Evolutionary conservation across 1,140 invertebrate species (phyloP), one percentile per base, ranked within the genome.

Genomic region (Leptoteleia sp.): DNA sequence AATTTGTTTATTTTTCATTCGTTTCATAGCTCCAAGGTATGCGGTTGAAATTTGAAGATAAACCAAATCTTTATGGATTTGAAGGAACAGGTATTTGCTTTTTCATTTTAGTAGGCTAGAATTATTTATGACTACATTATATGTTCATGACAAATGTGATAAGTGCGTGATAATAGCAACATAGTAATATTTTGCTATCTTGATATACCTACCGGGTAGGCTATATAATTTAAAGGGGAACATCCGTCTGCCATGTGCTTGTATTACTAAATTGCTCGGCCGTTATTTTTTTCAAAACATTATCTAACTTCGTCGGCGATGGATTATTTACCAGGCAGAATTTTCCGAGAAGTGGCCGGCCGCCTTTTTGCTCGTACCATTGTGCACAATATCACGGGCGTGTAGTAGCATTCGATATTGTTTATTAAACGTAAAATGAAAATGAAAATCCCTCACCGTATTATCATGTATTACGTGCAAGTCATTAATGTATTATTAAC

Each of bases 121-220:
- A 54, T 67, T 54, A 67, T 54, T 67, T 67, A 67, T 35, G 48
- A 45, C 7, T 31, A 27, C 62, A 67, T 16, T 54, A 17, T 67
- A 9, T 45, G 37, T 54, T 33, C 48, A 54, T 67, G 62, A 67
- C 62, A 67, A 54, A 45, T 54, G 29, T 47, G 50, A 55, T 68
- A 68, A 68, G 64, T 43, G 64, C 64, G 40, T 68, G 64, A 68
- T 68, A 52, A 65, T 52, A 35, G 45, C 22, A 33, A 65, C 48
- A 65, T 45, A 52, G 61, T 35, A 54, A 65, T 65, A 19, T 65
- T 52, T 65, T 25, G 15, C 16, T 42, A 67, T 55, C 64, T 55
- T 47, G 64, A 67, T 67, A 29, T 43, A 45, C 50, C 8, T 22
- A 47, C 31, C 16, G 48, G 38, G 27, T 27, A 35, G 37, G 9